These are phyloP conservation scores for Ficedula albicollis DNA, from an alignment of 2,797 vertebrate species.

Conservation along the genomic window DNA sequence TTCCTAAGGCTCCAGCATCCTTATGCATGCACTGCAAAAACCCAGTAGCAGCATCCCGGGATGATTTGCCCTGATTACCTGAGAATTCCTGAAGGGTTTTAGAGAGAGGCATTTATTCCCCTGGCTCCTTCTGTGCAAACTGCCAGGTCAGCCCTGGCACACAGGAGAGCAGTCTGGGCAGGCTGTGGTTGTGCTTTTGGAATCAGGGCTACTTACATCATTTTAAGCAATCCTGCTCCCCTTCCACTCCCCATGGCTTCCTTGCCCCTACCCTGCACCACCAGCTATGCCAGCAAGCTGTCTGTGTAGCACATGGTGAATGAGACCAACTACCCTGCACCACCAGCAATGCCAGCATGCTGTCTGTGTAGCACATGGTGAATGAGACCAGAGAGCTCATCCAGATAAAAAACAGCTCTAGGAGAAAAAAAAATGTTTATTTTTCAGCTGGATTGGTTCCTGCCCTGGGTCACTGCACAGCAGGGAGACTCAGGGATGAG, in stretches of 20 bases:
- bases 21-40: neutral
- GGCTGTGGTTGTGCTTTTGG: neutral
- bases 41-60: neutral
- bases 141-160: neutral
- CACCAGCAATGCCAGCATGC: neutral
- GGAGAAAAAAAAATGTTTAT: neutral
- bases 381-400: neutral
- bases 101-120: neutral
- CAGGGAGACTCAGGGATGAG: neutral
- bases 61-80: neutral
- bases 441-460: conserved; percentile 12
- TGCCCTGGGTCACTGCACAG: conserved; percentile 39
- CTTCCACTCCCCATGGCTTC: neutral
- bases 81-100: neutral
- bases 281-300: neutral
- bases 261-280: neutral
- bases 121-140: neutral
- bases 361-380: neutral
- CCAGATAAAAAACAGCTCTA: neutral
- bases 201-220: neutral
- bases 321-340: neutral
- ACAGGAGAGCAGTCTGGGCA: neutral
- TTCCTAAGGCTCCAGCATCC: neutral
- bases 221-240: neutral
- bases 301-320: neutral